Evolutionary conservation across 2,888 invertebrate species (phyloP).

Genomic region (Nasonia oneida): DNA sequence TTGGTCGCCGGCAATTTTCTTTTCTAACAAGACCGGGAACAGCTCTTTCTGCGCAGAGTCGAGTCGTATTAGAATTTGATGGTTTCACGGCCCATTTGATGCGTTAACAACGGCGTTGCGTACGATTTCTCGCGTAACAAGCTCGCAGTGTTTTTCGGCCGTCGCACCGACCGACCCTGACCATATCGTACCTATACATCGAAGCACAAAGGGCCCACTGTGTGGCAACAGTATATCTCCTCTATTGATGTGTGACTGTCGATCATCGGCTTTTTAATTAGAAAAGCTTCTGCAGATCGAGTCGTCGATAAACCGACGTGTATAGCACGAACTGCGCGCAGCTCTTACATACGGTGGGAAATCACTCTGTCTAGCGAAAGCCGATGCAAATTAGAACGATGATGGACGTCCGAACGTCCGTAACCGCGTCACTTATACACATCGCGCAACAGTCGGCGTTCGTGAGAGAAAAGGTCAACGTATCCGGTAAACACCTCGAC

Average conservation of each 20-base stretch:
- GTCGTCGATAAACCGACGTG: not conserved
- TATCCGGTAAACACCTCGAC: not conserved
- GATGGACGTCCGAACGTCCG: not conserved
- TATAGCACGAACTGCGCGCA: not conserved
- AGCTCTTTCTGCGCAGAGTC: not conserved
- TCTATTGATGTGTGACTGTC: not conserved
- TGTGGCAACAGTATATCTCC: not conserved
- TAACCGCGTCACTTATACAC: not conserved
- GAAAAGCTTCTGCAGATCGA: constrained; percentile 1
- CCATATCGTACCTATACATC: not conserved
- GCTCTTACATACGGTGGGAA: not conserved
- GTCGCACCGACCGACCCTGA: not conserved
- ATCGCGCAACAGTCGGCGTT: not conserved
- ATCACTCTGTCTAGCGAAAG: not conserved
- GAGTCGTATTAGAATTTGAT: constrained; percentile 29
- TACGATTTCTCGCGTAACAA: constrained; percentile 14
- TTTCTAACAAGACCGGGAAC: not conserved
- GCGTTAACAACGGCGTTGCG: constrained; percentile 29
- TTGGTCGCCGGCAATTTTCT: not conserved
- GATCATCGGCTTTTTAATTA: constrained; percentile 4
- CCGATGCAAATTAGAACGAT: not conserved
- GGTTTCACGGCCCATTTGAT: constrained; percentile 32
- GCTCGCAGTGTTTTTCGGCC: not conserved
- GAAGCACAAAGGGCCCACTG: not conserved
- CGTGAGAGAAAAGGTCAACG: not conserved